A percentile compares a stretch with the other conserved stretches of the same genome.
Evolutionary conservation across 2,113 vertebrate genomes (phyloP).

Genomic region (Melanerpes formicivorus): DNA sequence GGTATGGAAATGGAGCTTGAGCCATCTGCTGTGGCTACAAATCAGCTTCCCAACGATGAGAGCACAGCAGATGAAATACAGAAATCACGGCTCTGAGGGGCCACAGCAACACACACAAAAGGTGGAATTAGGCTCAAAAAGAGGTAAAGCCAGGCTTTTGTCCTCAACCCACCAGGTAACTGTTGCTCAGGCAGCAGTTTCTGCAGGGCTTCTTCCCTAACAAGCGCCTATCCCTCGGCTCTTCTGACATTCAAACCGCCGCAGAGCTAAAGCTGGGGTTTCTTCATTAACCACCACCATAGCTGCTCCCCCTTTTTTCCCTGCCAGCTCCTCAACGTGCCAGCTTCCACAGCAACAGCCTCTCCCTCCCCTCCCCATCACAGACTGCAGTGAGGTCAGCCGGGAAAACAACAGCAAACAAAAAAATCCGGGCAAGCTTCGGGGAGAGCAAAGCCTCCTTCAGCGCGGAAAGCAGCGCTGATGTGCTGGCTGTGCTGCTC

Average conservation of each 20-base stretch:
- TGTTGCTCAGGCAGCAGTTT: not conserved
- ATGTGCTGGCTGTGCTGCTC: not conserved
- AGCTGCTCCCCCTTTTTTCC: not conserved
- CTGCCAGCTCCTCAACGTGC: not conserved
- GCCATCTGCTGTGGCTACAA: slow-evolving; percentile 62
- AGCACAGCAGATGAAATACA: slow-evolving; percentile 57
- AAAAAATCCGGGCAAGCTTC: not conserved
- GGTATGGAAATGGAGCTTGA: not conserved
- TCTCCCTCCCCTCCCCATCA: not conserved
- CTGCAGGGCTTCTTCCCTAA: not conserved
- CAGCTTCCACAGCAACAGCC: not conserved
- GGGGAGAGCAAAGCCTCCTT: not conserved
- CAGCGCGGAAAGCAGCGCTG: not conserved
- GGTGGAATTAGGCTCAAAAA: not conserved
- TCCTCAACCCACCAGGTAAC: not conserved
- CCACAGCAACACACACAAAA: not conserved
- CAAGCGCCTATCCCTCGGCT: not conserved
- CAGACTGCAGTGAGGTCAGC: not conserved
- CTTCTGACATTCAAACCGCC: not conserved
- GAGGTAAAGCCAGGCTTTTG: not conserved
- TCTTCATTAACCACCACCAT: not conserved
- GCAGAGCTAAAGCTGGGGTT: not conserved
- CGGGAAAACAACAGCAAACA: not conserved
- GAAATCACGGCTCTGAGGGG: not conserved
- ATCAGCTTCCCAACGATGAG: slow-evolving; percentile 42